A percentile compares a stretch with the other conserved stretches of the same genome.
Conservation (phyloP, 2,888 invertebrate genomes). For the Theodoxus fluviatilis region DNA sequence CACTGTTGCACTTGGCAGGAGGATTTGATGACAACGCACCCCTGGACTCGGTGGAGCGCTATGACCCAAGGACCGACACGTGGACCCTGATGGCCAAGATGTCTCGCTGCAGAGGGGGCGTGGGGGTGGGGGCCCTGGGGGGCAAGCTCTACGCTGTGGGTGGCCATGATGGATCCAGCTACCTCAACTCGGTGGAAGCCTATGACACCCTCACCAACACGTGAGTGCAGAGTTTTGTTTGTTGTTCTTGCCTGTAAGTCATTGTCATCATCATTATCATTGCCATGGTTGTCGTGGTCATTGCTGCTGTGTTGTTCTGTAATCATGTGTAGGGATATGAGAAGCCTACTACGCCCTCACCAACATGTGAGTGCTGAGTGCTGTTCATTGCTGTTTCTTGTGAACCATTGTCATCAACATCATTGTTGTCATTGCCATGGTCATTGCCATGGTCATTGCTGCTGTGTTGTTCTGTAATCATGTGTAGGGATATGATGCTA, state of each 20-base stretch:
- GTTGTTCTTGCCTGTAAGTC: not conserved
- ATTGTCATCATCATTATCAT: no score
- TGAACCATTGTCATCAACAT: not conserved
- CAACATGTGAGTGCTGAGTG: not conserved
- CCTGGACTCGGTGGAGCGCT: slow-evolving; percentile 66
- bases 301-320: no score
- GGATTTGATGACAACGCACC: slow-evolving; percentile 69
- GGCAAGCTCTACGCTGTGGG: slow-evolving; percentile 67
- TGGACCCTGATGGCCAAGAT: slow-evolving; percentile 64
- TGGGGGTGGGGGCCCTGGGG: slow-evolving; percentile 64
- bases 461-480: no score
- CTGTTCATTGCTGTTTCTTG: not conserved
- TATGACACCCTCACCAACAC: slow-evolving; percentile 66
- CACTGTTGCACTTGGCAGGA: no score
- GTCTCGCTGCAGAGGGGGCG: slow-evolving; percentile 64
- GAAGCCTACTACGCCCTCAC: not conserved
- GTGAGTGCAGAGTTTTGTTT: slow-evolving; percentile 44
- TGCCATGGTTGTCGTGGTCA: no score
- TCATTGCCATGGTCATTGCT: no score
- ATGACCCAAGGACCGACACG: slow-evolving; percentile 58
- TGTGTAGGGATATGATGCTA: no score
- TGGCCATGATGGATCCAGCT: slow-evolving; percentile 68
- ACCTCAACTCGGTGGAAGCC: slow-evolving; percentile 67
- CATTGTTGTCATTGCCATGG: no score
- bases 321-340: no score